phyloP scores from a whole-genome alignment of 1,140 invertebrate species.

The Saccostrea echinata region DNA sequence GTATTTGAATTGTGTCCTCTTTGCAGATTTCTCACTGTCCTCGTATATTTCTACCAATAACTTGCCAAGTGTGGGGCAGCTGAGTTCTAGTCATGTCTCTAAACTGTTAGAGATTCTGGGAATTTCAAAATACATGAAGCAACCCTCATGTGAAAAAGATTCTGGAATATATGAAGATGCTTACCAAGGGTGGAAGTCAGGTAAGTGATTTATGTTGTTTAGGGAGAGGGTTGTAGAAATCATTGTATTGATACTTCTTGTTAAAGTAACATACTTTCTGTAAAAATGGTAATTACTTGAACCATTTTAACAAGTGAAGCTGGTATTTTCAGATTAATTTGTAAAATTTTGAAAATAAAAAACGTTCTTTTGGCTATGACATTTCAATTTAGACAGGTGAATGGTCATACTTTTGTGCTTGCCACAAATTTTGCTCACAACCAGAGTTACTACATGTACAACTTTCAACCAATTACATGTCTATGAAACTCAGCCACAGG shows the following conservation, averaged over 20 bases:
- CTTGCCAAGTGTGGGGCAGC: slow-evolving; percentile 3
- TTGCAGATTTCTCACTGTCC: slow-evolving; percentile 28
- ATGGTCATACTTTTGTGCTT: no score
- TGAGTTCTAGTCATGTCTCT: slow-evolving; percentile 5
- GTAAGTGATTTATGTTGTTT: slow-evolving; percentile 26
- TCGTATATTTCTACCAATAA: not conserved
- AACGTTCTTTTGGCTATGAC: no score
- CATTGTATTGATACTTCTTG: no score
- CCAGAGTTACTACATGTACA: no score
- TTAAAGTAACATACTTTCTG: no score
- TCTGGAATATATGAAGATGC: slow-evolving; percentile 41
- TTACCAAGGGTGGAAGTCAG: slow-evolving; percentile 53
- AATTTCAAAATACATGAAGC: slow-evolving; percentile 27
- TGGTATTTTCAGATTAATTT: no score
- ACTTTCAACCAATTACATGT: no score
- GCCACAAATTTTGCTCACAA: no score
- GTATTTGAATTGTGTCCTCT: not conserved
- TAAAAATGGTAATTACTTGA: no score
- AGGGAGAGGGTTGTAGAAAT: not conserved
- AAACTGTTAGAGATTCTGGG: slow-evolving; percentile 29
- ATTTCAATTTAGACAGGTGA: no score
- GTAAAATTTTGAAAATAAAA: no score
- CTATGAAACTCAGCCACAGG: not conserved
- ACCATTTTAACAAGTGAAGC: no score
- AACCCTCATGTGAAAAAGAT: not conserved